Percentiles rank a stretch among this genome's conserved stretches.
Evolutionary conservation across 2,113 vertebrate genomes (phyloP).

Genomic region (Sula dactylatra): DNA sequence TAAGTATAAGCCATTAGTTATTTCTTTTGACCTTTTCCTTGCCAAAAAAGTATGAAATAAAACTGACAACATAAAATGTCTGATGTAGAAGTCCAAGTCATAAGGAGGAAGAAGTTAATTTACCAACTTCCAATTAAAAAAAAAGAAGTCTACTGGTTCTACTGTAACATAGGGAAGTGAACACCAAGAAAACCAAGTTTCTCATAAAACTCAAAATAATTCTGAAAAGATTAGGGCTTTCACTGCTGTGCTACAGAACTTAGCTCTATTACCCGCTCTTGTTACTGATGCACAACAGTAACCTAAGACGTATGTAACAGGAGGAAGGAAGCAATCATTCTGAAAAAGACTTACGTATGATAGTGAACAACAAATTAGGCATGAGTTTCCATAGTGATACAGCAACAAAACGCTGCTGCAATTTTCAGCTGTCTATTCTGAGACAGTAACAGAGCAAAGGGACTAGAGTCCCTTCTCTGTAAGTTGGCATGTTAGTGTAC

Average conservation of each 20-base stretch:
- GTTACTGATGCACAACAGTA: neutral
- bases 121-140: neutral
- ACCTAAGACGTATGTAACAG: neutral
- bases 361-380: constrained; percentile 44
- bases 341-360: constrained; percentile 7
- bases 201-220: neutral
- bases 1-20: neutral
- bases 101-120: neutral
- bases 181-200: neutral
- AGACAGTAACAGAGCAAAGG: neutral
- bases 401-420: constrained; percentile 50
- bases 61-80: neutral
- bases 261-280: neutral
- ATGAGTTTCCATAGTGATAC: constrained; percentile 53
- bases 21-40: neutral
- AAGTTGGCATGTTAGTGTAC: neutral
- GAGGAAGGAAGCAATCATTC: constrained; percentile 50
- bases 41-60: neutral
- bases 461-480: neutral
- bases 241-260: neutral
- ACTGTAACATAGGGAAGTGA: neutral
- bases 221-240: neutral
- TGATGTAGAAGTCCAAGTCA: neutral
- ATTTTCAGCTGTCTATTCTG: constrained; percentile 40
- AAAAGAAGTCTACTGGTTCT: neutral